phyloP scores from a whole-genome alignment of 2,113 vertebrate species.

The Conger conger region DNA sequence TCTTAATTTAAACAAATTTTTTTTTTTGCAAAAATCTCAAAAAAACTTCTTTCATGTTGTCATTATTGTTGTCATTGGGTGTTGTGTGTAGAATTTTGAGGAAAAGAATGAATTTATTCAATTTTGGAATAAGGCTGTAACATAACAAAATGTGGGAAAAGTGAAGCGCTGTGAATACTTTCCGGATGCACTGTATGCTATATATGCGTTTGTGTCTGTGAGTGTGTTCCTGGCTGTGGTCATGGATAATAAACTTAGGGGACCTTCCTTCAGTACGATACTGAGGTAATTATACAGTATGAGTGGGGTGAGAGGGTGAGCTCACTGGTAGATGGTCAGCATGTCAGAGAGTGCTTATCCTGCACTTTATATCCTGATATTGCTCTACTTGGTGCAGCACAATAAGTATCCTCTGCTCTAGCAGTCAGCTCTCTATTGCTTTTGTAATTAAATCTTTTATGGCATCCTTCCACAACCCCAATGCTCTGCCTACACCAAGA shows the following conservation, averaged over 20 bases:
- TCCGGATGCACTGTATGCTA: too few relatives aligned
- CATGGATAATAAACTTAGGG: background rate
- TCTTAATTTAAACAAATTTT: too few relatives aligned
- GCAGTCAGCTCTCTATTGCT: background rate
- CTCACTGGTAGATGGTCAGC: background rate
- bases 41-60: too few relatives aligned
- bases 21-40: too few relatives aligned
- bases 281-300: constrained; percentile 8
- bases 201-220: too few relatives aligned
- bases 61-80: too few relatives aligned
- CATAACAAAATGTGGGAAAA: too few relatives aligned
- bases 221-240: background rate
- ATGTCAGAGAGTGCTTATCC: background rate
- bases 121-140: too few relatives aligned
- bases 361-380: constrained; percentile 1
- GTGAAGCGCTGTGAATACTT: too few relatives aligned
- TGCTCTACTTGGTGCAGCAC: background rate
- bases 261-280: background rate
- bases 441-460: constrained; percentile 20
- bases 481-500: background rate
- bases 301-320: background rate
- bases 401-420: background rate
- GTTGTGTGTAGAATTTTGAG: too few relatives aligned
- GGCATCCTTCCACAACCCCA: background rate
- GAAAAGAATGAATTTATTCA: too few relatives aligned